Percentiles rank a stretch among this genome's conserved stretches.
These are phyloP conservation scores for Cecidostiba fungosa DNA, from an alignment of 2,888 invertebrate genomes.

Conservation along the genomic window DNA sequence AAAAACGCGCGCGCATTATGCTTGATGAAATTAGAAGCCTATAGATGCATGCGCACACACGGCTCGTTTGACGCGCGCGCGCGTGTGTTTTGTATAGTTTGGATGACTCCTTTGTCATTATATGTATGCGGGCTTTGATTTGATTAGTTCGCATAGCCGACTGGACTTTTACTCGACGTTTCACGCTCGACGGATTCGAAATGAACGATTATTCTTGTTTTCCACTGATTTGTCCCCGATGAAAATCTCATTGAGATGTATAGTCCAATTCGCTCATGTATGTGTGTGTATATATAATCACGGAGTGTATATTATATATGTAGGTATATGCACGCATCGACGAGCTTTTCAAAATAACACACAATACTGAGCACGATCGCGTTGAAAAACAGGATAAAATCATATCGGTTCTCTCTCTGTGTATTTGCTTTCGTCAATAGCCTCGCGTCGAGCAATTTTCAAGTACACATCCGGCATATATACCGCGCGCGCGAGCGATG, in stretches of 20 bases:
- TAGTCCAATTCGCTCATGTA: no score
- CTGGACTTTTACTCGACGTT: background rate
- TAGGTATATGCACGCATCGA: background rate
- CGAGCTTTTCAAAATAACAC: background rate
- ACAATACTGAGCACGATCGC: background rate
- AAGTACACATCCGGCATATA: conserved; percentile 20
- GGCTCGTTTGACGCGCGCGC: background rate
- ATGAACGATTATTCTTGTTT: conserved; percentile 9
- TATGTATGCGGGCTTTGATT: background rate
- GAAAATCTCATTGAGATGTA: background rate
- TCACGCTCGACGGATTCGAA: background rate
- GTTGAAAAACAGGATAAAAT: conserved; percentile 3
- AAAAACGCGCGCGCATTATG: background rate
- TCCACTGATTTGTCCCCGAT: conserved; percentile 5
- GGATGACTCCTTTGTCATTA: background rate
- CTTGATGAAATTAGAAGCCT: background rate
- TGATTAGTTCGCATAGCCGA: background rate
- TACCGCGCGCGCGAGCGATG: background rate
- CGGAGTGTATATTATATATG: background rate
- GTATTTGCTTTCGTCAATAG: conserved; percentile 32
- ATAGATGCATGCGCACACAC: no score
- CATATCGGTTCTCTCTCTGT: background rate
- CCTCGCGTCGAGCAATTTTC: conserved; percentile 28
- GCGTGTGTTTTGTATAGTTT: background rate
- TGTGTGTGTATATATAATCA: background rate